Base-by-base conservation (phyloP, 2,797 vertebrate species). In the Diglossa cyanea region DNA sequence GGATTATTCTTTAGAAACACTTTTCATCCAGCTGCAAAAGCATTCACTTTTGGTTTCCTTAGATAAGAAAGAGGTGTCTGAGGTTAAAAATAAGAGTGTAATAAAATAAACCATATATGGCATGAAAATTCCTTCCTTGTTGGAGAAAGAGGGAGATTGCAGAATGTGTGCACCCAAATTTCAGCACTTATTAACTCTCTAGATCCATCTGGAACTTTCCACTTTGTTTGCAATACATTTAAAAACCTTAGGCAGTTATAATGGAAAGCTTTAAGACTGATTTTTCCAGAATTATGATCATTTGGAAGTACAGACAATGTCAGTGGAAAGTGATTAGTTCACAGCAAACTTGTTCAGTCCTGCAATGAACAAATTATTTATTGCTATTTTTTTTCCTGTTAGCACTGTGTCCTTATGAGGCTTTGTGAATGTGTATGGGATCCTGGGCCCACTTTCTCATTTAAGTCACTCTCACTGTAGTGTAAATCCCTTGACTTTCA, bases 41-140 rank as follows among this genome's bases (percentile, higher is more conserved):
- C 33, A 31, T 71, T 72, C 39, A 68, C 18, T 90, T 90, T 83
- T 88, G 33, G 18, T 74, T 92, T 70, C 37, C 78, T 78, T 33
- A 88, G 90, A 84, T 81, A 94, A 62, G 73, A 40, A 60, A 60
- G 37, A 17, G 6, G 18, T 93, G 25, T 67, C 45, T 81, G 54
- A 90, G 23, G 30, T 55, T 70, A 86, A 54, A 55, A 81, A 47
- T 54, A 76, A 44, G n/a, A 71, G 2, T 65, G 28, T n/a, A 90
- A 75, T 28, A 81, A 92, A 83, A 80, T 57, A 77, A 89, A 61
- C 17, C 2, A 0, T 24, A 24, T 15, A 74, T 58, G n/a, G 17
- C 33, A 44, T 1, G 2, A n/a, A 61, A 68, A 93, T 75, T 77
- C 39, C 23, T 44, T 74, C n/a, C 14, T 3, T 60, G 4, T 4